Percentiles rank a stretch among this genome's conserved stretches.
Conservation (phyloP, 2,888 invertebrate species). For the Homarus gammarus region DNA sequence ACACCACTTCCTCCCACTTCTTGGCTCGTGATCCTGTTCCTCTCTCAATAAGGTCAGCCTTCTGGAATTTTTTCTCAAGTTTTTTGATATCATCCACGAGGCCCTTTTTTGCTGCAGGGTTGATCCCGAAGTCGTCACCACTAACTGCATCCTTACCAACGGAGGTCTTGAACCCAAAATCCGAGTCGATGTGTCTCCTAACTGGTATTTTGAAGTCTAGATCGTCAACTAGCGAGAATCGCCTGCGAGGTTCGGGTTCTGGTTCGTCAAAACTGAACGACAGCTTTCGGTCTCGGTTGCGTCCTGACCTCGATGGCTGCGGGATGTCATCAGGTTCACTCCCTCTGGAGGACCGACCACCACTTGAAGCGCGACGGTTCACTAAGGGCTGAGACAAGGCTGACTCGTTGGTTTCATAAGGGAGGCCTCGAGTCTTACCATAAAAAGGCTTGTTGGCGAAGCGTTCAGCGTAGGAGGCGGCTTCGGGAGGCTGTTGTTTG, state of each 20-base stretch:
- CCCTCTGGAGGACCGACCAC: conserved; percentile 19
- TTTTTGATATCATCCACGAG: conserved; percentile 44
- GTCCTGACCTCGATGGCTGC: conserved; percentile 19
- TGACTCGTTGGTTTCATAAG: conserved; percentile 48
- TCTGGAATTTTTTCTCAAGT: conserved; percentile 45
- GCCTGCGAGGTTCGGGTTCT: conserved; percentile 26
- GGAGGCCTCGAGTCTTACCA: conserved; percentile 73
- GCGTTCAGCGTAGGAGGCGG: conserved; percentile 77
- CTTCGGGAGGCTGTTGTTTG: conserved; percentile 76
- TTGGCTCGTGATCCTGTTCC: conserved; percentile 18
- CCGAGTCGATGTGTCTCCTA: conserved; percentile 42
- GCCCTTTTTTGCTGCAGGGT: conserved; percentile 6
- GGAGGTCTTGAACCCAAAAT: conserved; percentile 26
- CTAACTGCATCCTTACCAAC: background rate
- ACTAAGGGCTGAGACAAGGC: conserved; percentile 53
- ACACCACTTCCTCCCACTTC: conserved; percentile 35
- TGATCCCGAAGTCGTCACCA: conserved; percentile 16
- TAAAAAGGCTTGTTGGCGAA: conserved; percentile 77
- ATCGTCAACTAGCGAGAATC: conserved; percentile 30
- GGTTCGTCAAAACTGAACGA: conserved; percentile 42
- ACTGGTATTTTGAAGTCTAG: conserved; percentile 26
- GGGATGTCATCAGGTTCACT: conserved; percentile 24
- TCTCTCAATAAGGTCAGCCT: conserved; percentile 38
- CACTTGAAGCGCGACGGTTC: conserved; percentile 24
- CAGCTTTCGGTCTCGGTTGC: conserved; percentile 30